Evolutionary conservation across 1,140 invertebrate species (phyloP), one percentile per base, ranked within the genome.

Genomic region (Drosophila murphyi): DNA sequence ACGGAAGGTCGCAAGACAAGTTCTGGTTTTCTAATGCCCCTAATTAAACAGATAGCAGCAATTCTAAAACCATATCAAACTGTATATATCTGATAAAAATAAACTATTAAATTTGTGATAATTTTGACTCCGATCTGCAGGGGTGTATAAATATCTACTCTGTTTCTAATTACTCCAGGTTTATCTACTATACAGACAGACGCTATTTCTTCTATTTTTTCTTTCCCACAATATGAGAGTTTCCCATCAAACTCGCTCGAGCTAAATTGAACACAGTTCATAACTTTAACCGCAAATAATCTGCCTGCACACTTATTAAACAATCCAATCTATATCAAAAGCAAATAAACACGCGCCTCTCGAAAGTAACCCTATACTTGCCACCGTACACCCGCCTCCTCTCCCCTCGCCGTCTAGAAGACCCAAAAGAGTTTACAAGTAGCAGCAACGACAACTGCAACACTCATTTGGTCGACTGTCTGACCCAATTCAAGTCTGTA

Each of bases 291-390:
- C 62, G 63, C 80, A 37, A 72, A 70, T 72, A 61, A 61, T 75
- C 64, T 50, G 35, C 56, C 54, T 50, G 50, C 63, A 63, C 74
- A 72, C 65, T 80, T 72, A 69, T 67, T 70, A 73, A 77, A 77
- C 76, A 78, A 80, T 88, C 77, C 85, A 88, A 88, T 88, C 83
- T 83, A 78, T 87, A 88, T 88, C 85, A 88, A 83, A 89, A 70
- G 85, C 71, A 88, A 88, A 83, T 78, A 88, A 89, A 76, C 85
- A 88, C 85, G 83, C 73, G 83, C 70, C 83, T 80, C 72, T 87
- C 47, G 62, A 74, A 71, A 76, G 52, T 73, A 74, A 86, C 80
- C 68, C 75, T 68, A 47, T 74, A 52, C 45, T 20, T 1, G 20
- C 55, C 47, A 6, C 31, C 1, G 43, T 28, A 48, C 54, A 31